Evolutionary conservation across 2,888 invertebrate genomes (phyloP).

Genomic region (Pristionchus japonicus): DNA sequence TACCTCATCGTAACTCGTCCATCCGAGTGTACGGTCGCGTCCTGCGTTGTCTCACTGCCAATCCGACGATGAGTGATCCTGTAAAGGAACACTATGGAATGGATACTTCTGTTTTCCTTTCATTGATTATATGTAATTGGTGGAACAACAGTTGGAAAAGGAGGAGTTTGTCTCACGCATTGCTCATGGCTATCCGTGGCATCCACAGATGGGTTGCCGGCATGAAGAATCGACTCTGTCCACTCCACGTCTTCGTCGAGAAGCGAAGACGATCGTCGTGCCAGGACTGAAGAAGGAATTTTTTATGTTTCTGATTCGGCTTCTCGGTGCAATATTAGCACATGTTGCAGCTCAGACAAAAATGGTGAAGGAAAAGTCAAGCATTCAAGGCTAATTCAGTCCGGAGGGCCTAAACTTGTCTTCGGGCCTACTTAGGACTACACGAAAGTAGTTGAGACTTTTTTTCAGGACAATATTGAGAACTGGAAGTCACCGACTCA

Average conservation of each 20-base stretch:
- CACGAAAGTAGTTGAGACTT: too few relatives aligned
- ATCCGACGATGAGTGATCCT: neutral
- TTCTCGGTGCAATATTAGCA: too few relatives aligned
- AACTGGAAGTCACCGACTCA: neutral
- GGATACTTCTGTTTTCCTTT: neutral
- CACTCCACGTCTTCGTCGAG: slow-evolving; percentile 34
- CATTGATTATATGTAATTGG: neutral
- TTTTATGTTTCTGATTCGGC: too few relatives aligned
- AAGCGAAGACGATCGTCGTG: slow-evolving; percentile 44
- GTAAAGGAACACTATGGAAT: too few relatives aligned
- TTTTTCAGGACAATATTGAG: too few relatives aligned
- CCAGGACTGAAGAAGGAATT: neutral
- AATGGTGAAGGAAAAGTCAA: too few relatives aligned
- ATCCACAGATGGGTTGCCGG: slow-evolving; percentile 7
- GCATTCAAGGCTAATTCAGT: too few relatives aligned
- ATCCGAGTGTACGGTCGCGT: slow-evolving; percentile 1
- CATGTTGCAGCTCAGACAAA: too few relatives aligned
- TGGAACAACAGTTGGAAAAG: neutral
- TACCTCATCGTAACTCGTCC: slow-evolving; percentile 23
- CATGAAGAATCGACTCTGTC: slow-evolving; percentile 35
- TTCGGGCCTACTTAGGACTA: too few relatives aligned
- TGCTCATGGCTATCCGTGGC: neutral
- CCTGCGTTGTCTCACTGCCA: neutral
- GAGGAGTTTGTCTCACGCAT: neutral
- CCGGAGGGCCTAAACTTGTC: too few relatives aligned